Evolutionary conservation across 2,113 vertebrate genomes (phyloP), one percentile per base, ranked within the genome.

Genomic region (Notarius lentiginosus): DNA sequence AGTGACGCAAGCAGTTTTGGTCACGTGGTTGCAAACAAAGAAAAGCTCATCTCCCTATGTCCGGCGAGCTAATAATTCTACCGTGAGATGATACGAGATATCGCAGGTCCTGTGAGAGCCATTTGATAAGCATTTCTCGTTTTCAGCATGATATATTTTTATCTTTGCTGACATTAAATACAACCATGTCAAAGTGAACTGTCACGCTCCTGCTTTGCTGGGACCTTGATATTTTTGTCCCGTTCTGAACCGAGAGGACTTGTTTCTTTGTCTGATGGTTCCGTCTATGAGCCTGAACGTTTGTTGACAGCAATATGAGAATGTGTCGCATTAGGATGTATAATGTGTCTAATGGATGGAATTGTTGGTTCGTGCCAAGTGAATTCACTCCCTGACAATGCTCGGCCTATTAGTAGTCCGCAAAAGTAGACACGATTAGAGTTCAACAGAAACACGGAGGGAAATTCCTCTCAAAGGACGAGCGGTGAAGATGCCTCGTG

Each of bases 371-470:
- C 79, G 70, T 70, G 88, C 83, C 79, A 82, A 82, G 75, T 83
- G 83, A 87, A 90, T 88, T 90, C 89, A 88, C 80, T 63, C 24
- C n/a, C 34, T 81, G 82, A 91, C 90, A 91, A 90, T 86, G 76
- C 53, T 34, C 4, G 76, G 85, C 81, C 65, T 65, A 89, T 91
- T 89, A 90, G 89, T 88, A 90, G 87, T 91, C 89, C 51, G 27
- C 47, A 63, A 84, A 89, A 87, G 87, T 86, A 88, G 80, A 80
- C 75, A 79, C 30, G 68, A 84, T 83, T 77, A 88, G 9, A 84
- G 83, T 60, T 86, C 53, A 12, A 82, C 77, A 82, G 89, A 89
- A 63, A 87, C 72, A 73, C 30, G n/a, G 30, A 84, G 51, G 58
- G 84, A 89, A 86, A 85, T 89, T 88, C 89, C 65, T 7, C 61